A percentile compares a stretch with the other conserved stretches of the same genome.
These are phyloP conservation scores for Macropus fuliginosus DNA, from an alignment of 2,797 vertebrate genomes.

Conservation along the genomic window DNA sequence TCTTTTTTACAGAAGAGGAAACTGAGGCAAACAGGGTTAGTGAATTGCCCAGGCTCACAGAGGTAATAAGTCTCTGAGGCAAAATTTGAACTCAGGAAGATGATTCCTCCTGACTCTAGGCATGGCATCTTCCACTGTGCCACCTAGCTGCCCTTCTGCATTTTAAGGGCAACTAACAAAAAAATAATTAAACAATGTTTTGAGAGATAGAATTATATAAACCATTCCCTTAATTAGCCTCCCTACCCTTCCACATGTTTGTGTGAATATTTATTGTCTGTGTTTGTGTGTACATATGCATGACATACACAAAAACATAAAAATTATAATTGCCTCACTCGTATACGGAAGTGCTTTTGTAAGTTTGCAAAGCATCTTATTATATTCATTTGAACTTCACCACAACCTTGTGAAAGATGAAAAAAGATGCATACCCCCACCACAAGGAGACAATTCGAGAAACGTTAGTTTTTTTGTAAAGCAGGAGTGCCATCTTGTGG, in stretches of 20 bases:
- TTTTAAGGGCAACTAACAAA: neutral
- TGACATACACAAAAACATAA: neutral
- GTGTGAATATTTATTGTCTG: neutral
- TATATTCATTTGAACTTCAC: neutral
- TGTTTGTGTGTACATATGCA: neutral
- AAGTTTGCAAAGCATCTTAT: neutral
- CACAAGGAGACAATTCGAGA: neutral
- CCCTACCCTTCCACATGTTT: neutral
- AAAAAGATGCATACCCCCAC: neutral
- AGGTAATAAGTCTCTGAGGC: neutral
- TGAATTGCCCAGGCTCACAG: neutral
- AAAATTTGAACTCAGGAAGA: neutral
- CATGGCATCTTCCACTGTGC: neutral
- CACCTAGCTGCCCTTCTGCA: neutral
- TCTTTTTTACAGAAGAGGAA: neutral
- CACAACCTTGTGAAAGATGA: neutral
- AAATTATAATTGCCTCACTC: neutral
- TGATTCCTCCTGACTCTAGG: neutral
- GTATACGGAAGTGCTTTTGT: neutral
- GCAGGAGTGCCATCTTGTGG: neutral
- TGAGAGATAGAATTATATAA: neutral
- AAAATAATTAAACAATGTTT: neutral
- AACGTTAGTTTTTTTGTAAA: neutral
- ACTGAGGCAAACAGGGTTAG: neutral
- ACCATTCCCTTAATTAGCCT: neutral